Evolutionary conservation across 2,888 invertebrate species (phyloP).

Genomic region (Leptinotarsa peninsularis): DNA sequence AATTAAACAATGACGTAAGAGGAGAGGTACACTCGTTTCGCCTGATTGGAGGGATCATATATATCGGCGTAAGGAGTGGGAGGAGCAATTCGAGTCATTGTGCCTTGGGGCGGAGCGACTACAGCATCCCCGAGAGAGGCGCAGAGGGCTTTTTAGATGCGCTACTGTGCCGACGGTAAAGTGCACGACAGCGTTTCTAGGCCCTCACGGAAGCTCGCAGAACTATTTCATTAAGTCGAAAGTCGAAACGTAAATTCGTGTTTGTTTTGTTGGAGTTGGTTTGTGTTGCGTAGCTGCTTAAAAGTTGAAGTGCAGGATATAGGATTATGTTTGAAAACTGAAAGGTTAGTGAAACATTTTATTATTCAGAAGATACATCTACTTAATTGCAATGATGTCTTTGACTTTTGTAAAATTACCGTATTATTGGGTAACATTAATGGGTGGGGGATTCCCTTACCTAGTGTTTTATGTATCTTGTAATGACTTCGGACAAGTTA

Average conservation of each 20-base stretch:
- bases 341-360: conserved; percentile 1
- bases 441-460: no score
- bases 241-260: conserved; percentile 19
- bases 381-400: no score
- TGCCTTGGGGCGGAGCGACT: conserved; percentile 53
- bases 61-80: conserved; percentile 48
- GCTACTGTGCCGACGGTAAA: conserved; percentile 61
- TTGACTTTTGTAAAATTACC: no score
- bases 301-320: not conserved
- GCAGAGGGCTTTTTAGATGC: conserved; percentile 58
- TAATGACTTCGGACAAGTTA: no score
- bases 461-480: no score
- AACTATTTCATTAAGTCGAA: conserved; percentile 31
- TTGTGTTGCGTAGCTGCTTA: conserved; percentile 10
- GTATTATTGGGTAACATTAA: no score
- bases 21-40: conserved; percentile 36
- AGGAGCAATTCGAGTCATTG: conserved; percentile 55
- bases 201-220: conserved; percentile 37
- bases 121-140: conserved; percentile 64
- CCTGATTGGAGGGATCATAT: conserved; percentile 42
- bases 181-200: conserved; percentile 42
- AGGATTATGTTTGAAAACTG: not conserved
- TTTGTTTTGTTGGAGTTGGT: conserved; percentile 33
- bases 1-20: conserved; percentile 22
- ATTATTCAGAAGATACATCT: no score